Conservation (phyloP, 1,140 invertebrate species). For the Gryon sp. region DNA sequence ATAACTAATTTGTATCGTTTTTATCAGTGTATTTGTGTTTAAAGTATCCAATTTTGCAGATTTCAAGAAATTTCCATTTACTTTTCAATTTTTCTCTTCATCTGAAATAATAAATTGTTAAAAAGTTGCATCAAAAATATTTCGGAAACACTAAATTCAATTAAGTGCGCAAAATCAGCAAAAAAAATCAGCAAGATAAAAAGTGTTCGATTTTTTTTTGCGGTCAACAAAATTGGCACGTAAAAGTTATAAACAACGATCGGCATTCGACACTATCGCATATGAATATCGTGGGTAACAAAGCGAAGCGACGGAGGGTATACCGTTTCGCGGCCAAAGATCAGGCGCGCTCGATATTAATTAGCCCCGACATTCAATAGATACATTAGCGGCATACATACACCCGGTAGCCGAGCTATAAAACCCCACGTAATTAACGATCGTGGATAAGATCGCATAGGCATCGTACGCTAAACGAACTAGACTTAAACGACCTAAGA, state of each 20-base stretch:
- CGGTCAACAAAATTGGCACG: conserved; percentile 42
- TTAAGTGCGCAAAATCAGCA: conserved; percentile 42
- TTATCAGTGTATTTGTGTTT: no score
- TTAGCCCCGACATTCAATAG: conserved; percentile 68
- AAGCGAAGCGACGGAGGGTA: conserved; percentile 57
- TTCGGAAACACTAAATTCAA: conserved; percentile 55
- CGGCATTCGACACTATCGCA: conserved; percentile 54
- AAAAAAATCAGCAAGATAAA: conserved; percentile 46
- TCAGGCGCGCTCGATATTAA: conserved; percentile 67
- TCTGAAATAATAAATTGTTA: no score
- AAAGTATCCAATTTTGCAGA: no score
- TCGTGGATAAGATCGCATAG: conserved; percentile 59
- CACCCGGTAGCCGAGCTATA: conserved; percentile 51
- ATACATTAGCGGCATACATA: conserved; percentile 63
- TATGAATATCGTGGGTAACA: conserved; percentile 62
- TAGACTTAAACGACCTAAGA: conserved; percentile 48
- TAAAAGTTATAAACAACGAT: conserved; percentile 62
- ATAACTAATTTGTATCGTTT: no score
- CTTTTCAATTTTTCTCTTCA: no score
- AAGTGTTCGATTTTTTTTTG: background rate
- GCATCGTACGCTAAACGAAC: conserved; percentile 34
- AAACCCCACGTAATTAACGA: conserved; percentile 67
- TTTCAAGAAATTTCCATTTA: no score
- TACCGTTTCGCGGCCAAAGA: conserved; percentile 64
- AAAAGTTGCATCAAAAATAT: no score